Percentiles rank a stretch among this genome's conserved stretches.
Conservation (phyloP, 2,888 invertebrate species). For the Tinea trinotella region DNA sequence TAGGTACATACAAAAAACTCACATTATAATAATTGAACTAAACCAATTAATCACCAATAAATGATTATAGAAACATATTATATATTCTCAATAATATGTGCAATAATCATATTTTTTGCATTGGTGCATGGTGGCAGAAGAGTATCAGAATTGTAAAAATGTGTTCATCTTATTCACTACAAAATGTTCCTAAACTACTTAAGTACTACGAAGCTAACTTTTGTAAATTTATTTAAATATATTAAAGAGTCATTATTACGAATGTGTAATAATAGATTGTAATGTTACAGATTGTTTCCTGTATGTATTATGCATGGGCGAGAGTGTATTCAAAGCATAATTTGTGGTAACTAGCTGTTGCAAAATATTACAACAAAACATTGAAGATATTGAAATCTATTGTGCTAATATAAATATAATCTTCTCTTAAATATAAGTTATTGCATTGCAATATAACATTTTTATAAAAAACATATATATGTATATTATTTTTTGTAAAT, state of each 20-base stretch:
- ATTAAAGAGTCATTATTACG: not conserved
- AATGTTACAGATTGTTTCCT: slow-evolving; percentile 1
- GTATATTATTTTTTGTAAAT: not conserved
- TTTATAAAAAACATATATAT: slow-evolving; percentile 8
- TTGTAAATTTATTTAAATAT: slow-evolving; percentile 5
- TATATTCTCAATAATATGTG: not conserved
- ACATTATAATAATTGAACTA: no score
- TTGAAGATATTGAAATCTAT: not conserved
- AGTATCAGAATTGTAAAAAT: not conserved
- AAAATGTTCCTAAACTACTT: not conserved
- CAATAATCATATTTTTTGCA: not conserved
- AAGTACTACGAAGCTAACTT: slow-evolving; percentile 5
- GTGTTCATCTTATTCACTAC: slow-evolving; percentile 9
- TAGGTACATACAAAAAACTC: no score
- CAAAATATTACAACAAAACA: not conserved
- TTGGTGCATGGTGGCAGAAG: not conserved
- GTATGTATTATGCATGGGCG: not conserved
- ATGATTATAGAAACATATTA: slow-evolving; percentile 3
- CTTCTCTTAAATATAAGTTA: slow-evolving; percentile 5
- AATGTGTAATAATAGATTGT: not conserved
- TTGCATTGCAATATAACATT: slow-evolving; percentile 3
- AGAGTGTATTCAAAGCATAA: not conserved
- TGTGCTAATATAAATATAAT: not conserved
- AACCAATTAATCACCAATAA: not conserved
- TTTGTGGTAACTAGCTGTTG: not conserved